Conservation (phyloP, 2,113 vertebrate species). For the Cepphus grylle region DNA sequence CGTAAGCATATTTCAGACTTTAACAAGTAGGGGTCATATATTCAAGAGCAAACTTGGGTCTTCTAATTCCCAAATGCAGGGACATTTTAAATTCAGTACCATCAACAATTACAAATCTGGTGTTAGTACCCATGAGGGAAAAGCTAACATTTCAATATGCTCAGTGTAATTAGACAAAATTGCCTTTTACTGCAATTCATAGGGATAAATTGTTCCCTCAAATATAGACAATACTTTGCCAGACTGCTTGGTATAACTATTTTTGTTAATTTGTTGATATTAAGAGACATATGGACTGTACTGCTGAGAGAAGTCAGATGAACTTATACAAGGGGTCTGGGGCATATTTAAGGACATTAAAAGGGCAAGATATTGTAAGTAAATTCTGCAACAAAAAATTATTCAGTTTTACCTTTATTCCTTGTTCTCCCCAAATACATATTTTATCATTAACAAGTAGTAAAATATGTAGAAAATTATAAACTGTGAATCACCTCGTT, state of each 20-base stretch:
- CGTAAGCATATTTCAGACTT: background rate
- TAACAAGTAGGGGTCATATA: background rate
- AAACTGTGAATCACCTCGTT: background rate
- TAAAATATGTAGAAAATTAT: background rate
- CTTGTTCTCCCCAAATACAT: background rate
- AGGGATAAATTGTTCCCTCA: slow-evolving; percentile 26
- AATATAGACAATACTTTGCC: slow-evolving; percentile 7
- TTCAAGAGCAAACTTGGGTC: background rate
- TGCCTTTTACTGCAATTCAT: slow-evolving; percentile 41
- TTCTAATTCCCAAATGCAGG: background rate
- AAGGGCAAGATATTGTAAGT: background rate
- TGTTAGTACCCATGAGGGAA: slow-evolving; percentile 14
- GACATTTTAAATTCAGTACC: slow-evolving; percentile 24
- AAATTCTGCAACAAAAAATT: background rate
- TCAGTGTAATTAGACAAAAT: slow-evolving; percentile 58
- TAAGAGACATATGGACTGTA: slow-evolving; percentile 20
- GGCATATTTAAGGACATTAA: background rate
- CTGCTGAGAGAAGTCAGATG: background rate
- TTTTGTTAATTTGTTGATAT: slow-evolving; percentile 29
- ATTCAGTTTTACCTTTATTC: background rate
- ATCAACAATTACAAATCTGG: slow-evolving; percentile 7
- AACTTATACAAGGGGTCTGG: background rate
- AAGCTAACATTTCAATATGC: slow-evolving; percentile 43
- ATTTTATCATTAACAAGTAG: background rate
- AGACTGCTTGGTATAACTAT: background rate